Evolutionary conservation across 2,113 vertebrate species (phyloP).

Genomic region (Acrocephalus kingi): DNA sequence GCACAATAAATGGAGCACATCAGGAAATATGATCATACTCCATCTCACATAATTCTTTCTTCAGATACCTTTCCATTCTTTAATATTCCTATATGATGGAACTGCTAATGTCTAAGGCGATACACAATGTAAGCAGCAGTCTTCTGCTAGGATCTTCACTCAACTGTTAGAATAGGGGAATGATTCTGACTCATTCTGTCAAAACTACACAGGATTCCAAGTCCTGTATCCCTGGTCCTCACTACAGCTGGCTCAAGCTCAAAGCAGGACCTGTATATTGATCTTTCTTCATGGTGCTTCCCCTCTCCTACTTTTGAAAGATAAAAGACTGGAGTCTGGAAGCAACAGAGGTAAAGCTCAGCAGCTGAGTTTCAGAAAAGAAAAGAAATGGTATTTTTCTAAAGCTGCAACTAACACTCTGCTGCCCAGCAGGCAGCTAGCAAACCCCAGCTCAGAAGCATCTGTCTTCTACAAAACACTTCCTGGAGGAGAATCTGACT

Average conservation of each 20-base stretch:
- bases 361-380: background rate
- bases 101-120: background rate
- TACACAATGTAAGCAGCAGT: background rate
- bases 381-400: background rate
- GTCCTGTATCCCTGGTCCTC: background rate
- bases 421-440: background rate
- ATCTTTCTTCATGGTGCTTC: background rate
- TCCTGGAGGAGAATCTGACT: background rate
- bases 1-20: background rate
- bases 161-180: background rate
- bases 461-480: background rate
- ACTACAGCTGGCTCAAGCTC: background rate
- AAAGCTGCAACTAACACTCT: background rate
- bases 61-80: background rate
- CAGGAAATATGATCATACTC: background rate
- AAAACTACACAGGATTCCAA: background rate
- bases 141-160: background rate
- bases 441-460: background rate
- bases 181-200: background rate
- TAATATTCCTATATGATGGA: background rate
- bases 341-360: background rate
- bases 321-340: background rate
- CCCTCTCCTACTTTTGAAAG: background rate
- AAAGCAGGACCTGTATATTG: background rate
- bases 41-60: background rate